phyloP scores from a whole-genome alignment of 2,113 vertebrate species.

The Aythya baeri region DNA sequence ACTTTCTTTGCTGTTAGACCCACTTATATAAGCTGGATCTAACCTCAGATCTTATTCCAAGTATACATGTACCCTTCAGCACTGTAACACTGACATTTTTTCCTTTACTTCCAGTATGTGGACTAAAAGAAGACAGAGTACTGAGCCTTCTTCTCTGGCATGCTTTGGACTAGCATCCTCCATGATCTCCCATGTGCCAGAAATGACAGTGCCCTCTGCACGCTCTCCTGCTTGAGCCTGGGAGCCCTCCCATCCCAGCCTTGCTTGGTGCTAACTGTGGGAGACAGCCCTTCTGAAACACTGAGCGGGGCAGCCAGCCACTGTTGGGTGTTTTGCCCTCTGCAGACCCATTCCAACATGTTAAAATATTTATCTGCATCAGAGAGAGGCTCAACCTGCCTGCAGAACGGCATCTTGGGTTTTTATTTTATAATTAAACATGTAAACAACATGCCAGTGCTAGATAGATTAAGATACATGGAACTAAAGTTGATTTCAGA shows the following conservation, averaged over 20 bases:
- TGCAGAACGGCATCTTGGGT: neutral
- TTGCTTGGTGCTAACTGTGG: neutral
- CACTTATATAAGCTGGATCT: neutral
- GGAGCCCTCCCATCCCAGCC: neutral
- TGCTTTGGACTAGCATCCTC: neutral
- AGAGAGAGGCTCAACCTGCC: neutral
- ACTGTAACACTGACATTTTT: neutral
- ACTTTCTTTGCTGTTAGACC: neutral
- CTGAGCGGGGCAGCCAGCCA: rapidly evolving
- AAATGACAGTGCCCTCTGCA: neutral
- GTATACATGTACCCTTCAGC: neutral
- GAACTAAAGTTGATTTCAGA: neutral
- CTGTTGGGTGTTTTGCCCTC: neutral
- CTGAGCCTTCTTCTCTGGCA: neutral
- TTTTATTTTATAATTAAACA: neutral
- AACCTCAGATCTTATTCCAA: neutral
- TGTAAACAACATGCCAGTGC: neutral
- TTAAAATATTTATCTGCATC: neutral
- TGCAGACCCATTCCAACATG: neutral
- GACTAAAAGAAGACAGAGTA: neutral
- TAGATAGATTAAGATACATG: neutral
- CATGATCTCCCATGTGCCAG: rapidly evolving
- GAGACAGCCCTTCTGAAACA: neutral
- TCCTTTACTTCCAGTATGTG: neutral
- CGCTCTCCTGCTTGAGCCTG: neutral